Percentiles rank a stretch among this genome's conserved stretches.
Conservation (phyloP, 1,140 invertebrate genomes). For the Doryteuthis pealeii region DNA sequence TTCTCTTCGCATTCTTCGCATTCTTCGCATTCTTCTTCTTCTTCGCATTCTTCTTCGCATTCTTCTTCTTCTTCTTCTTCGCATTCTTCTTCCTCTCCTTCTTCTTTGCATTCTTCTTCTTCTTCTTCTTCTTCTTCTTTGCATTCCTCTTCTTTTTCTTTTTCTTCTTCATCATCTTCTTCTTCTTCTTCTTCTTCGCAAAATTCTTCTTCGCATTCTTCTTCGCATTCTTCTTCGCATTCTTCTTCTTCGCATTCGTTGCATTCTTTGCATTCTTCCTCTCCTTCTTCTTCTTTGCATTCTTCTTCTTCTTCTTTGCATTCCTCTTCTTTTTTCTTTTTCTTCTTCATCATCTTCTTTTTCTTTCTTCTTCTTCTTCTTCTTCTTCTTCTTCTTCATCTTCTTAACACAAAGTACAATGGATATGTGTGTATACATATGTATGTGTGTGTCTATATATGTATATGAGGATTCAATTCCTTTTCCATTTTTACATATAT, state of each 20-base stretch:
- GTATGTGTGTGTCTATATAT: slow-evolving; percentile 21
- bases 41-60: neutral
- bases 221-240: too few species aligned
- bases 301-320: slow-evolving; percentile 24
- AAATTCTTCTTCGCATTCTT: too few species aligned
- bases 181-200: too few species aligned
- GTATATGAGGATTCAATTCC: slow-evolving; percentile 25
- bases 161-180: neutral
- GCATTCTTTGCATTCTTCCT: neutral
- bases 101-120: too few species aligned
- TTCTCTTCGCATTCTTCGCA: too few species aligned
- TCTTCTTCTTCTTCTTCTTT: neutral
- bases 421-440: slow-evolving; percentile 21
- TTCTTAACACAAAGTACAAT: slow-evolving; percentile 27
- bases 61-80: neutral
- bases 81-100: neutral
- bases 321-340: slow-evolving; percentile 17
- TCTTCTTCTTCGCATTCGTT: neutral
- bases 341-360: too few species aligned
- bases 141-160: neutral
- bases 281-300: too few species aligned
- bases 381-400: slow-evolving; percentile 29
- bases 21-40: too few species aligned
- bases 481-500: too few species aligned
- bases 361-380: slow-evolving; percentile 19